Evolutionary conservation across 2,797 vertebrate genomes (phyloP), one percentile per base, ranked within the genome.

Genomic region (Fundulus diaphanus): DNA sequence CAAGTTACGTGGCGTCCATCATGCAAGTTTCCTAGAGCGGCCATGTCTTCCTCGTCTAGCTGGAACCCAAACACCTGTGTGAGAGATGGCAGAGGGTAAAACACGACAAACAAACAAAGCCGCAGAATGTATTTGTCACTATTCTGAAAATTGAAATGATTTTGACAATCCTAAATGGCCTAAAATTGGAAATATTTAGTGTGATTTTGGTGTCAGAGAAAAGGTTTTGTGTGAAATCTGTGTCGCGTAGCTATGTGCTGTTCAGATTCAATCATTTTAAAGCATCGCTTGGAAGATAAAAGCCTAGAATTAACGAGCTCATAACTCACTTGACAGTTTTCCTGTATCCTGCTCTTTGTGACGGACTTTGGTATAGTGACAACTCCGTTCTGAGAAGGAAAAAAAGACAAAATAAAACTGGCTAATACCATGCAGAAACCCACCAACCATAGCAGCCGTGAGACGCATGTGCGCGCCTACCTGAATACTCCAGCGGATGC

Each of bases 341-440:
- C 94, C 73, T 83, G 75, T 86, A 96, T 87, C 83, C 95, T 93
- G 80, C 94, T 80, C 56, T 86, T 91, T 90, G 94, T 95, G 71
- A 87, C 96, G 27, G 96, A 96, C 86, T 98, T 98, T 16, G 95
- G 94, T 88, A 96, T 96, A 20, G 95, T 96, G 72, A 96, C 93
- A 79, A 96, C 82, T 46, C 90, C 94, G 77, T 97, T 97, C 96
- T 96, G 76, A 76, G 4, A 85, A 9, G 11, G 18, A 8, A 40
- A 4, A 75, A 40, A 90, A 18, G 49, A 33, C 4, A 57, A 33
- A 37, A 46, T 18, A 29, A 48, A 8, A 24, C 3, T 1, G 3
- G 7, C 29, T 72, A 4, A 68, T 22, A 20, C 63, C 4, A 16
- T 22, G 11, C 11, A 52, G 15, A 61, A 65, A 20, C 4, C 16